Percentiles rank a stretch among this genome's conserved stretches.
Conservation (phyloP, 2,113 vertebrate species). For the Marcusenius ussheri region DNA sequence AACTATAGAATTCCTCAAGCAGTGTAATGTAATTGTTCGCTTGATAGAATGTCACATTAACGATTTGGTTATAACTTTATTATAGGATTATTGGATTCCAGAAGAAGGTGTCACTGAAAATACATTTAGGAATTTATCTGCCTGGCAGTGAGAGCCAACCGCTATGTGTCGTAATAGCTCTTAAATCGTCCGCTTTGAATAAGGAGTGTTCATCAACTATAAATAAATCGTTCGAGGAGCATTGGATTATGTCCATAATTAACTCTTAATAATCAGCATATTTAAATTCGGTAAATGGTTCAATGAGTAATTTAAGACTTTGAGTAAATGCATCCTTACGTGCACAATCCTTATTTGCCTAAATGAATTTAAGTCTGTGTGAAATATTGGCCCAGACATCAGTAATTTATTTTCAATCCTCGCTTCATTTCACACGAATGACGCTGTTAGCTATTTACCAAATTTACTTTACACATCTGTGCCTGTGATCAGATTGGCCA, state of each 20-base stretch:
- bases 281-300: background rate
- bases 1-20: background rate
- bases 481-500: background rate
- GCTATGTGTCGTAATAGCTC: background rate
- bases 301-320: background rate
- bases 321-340: background rate
- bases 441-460: background rate
- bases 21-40: background rate
- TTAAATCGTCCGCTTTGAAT: background rate
- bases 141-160: background rate
- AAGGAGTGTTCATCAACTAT: background rate
- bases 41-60: background rate
- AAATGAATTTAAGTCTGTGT: background rate
- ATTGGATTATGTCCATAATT: background rate
- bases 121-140: background rate
- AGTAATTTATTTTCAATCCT: background rate
- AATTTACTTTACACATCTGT: background rate
- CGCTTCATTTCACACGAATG: background rate
- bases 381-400: background rate
- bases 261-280: background rate
- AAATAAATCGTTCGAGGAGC: background rate
- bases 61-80: background rate
- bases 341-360: background rate
- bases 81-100: background rate
- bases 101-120: background rate